phyloP scores from a whole-genome alignment of 1,140 invertebrate genomes.

The Nasonia vitripennis region DNA sequence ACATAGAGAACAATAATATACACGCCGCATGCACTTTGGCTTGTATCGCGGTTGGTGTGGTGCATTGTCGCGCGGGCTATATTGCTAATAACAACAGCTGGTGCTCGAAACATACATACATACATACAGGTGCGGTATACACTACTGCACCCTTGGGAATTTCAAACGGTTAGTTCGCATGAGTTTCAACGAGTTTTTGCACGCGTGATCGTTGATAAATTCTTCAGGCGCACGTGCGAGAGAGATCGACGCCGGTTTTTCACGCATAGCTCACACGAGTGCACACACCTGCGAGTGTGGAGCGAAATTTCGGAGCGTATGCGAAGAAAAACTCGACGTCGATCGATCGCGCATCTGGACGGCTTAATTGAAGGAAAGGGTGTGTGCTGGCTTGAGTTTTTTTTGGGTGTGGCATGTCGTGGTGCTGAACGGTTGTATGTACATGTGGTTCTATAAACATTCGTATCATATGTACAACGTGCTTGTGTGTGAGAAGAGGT shows the following conservation, averaged over 20 bases:
- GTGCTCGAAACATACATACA: too few species aligned
- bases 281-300: too few species aligned
- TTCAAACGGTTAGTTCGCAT: too few species aligned
- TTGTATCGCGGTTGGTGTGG: not conserved
- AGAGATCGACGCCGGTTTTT: too few species aligned
- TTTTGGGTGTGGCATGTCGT: conserved; percentile 5
- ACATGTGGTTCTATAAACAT: not conserved
- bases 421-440: not conserved
- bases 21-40: not conserved
- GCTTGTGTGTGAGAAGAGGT: conserved; percentile 15
- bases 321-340: not conserved
- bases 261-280: too few species aligned
- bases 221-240: too few species aligned
- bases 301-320: too few species aligned
- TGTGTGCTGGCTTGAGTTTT: not conserved
- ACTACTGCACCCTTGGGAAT: too few species aligned
- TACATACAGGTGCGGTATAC: too few species aligned
- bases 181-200: too few species aligned
- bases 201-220: too few species aligned
- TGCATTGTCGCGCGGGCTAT: not conserved
- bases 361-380: not conserved
- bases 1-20: not conserved
- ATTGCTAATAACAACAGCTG: not conserved
- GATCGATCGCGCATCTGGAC: not conserved
- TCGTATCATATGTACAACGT: not conserved